phyloP scores from a whole-genome alignment of 2,113 vertebrate genomes.

The Neofelis nebulosa region DNA sequence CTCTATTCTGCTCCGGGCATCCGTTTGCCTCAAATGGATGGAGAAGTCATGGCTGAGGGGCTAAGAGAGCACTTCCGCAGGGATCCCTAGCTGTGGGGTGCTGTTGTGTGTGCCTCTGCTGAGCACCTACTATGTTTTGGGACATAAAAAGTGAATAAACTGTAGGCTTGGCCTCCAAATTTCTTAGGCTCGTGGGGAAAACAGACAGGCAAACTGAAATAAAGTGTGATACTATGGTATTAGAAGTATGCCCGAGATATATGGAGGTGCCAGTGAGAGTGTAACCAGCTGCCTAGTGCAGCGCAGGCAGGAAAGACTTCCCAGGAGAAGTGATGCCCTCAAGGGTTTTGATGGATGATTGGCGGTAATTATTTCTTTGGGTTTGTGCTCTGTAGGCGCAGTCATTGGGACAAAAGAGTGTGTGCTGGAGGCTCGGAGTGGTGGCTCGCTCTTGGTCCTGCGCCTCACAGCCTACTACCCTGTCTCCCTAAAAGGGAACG shows the following conservation, averaged over 20 bases:
- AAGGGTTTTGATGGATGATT: background rate
- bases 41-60: background rate
- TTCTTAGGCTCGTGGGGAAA: background rate
- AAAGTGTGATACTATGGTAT: background rate
- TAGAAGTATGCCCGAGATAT: background rate
- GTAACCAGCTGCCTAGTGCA: background rate
- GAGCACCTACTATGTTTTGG: background rate
- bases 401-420: background rate
- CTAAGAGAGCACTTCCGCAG: background rate
- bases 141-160: background rate
- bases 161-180: background rate
- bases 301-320: background rate
- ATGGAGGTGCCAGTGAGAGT: background rate
- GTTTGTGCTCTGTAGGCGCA: background rate
- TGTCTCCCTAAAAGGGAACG: background rate
- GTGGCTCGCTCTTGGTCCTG: background rate
- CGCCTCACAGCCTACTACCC: background rate
- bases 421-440: background rate
- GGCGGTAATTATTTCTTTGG: background rate
- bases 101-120: background rate
- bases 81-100: background rate
- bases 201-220: background rate
- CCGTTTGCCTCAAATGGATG: background rate
- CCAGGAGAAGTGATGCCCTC: background rate
- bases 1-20: background rate